Conservation (phyloP, 1,140 invertebrate species). For the Danaus melanippus region DNA sequence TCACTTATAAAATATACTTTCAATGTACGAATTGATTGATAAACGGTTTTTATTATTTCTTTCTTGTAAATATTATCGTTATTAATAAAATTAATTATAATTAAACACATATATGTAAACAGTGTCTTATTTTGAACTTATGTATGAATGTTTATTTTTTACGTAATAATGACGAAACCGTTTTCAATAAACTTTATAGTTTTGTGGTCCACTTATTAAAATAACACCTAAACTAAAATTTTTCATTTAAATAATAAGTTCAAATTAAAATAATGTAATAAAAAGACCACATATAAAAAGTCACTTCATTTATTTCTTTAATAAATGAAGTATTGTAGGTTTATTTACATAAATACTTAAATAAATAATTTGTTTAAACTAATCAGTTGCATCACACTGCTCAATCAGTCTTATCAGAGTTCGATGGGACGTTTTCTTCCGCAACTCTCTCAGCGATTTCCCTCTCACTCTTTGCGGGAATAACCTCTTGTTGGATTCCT, state of each 20-base stretch:
- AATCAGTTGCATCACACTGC: conserved; percentile 14
- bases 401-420: conserved; percentile 31
- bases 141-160: conserved; percentile 1
- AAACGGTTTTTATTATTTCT: no score
- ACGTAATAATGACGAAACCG: background rate
- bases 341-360: conserved; percentile 41
- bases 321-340: conserved; percentile 11
- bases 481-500: conserved; percentile 15
- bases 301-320: conserved; percentile 5
- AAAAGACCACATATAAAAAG: no score
- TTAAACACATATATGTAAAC: no score
- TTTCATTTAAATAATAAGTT: no score
- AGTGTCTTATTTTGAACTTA: no score
- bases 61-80: no score
- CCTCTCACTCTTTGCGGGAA: conserved; percentile 14
- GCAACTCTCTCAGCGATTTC: conserved; percentile 16
- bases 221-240: no score
- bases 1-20: conserved; percentile 5
- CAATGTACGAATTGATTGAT: no score
- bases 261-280: no score
- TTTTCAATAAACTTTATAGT: no score
- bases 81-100: no score
- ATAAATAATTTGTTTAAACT: conserved; percentile 40
- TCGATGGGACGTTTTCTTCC: conserved; percentile 15
- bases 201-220: no score